These are phyloP conservation scores for Sesia apiformis DNA, from an alignment of 2,888 invertebrate genomes.

Conservation along the genomic window DNA sequence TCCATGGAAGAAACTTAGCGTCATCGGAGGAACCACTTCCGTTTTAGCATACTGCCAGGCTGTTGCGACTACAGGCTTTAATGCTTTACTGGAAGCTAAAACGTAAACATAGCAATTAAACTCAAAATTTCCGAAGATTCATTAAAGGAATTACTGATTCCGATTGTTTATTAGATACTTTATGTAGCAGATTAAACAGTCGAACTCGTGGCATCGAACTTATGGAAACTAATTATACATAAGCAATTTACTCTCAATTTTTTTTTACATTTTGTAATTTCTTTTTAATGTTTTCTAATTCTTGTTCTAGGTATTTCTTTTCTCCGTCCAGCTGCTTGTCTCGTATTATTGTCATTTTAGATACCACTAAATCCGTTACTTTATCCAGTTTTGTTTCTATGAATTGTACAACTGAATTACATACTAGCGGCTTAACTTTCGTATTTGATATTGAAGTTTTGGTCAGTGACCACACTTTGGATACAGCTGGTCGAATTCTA, in stretches of 20 bases:
- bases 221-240: too few species aligned
- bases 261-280: conserved; percentile 14
- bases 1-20: conserved; percentile 33
- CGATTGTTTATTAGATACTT: neutral
- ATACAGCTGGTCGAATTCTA: conserved; percentile 34
- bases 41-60: conserved; percentile 54
- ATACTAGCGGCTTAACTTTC: conserved; percentile 29
- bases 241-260: too few species aligned
- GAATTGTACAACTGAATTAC: conserved; percentile 31
- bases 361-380: conserved; percentile 17
- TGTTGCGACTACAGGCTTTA: conserved; percentile 22
- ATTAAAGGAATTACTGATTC: neutral
- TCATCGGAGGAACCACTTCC: conserved; percentile 54
- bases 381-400: conserved; percentile 27
- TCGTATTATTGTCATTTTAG: conserved; percentile 27
- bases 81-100: conserved; percentile 33
- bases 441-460: conserved; percentile 31
- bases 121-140: neutral
- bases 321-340: conserved; percentile 35
- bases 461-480: conserved; percentile 33
- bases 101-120: conserved; percentile 6
- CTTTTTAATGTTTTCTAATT: conserved; percentile 35
- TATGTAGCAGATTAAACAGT: too few species aligned
- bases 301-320: conserved; percentile 38
- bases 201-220: too few species aligned